A percentile compares a stretch with the other conserved stretches of the same genome.
phyloP scores from a whole-genome alignment of 2,888 invertebrate species.

The Eristalis pertinax region DNA sequence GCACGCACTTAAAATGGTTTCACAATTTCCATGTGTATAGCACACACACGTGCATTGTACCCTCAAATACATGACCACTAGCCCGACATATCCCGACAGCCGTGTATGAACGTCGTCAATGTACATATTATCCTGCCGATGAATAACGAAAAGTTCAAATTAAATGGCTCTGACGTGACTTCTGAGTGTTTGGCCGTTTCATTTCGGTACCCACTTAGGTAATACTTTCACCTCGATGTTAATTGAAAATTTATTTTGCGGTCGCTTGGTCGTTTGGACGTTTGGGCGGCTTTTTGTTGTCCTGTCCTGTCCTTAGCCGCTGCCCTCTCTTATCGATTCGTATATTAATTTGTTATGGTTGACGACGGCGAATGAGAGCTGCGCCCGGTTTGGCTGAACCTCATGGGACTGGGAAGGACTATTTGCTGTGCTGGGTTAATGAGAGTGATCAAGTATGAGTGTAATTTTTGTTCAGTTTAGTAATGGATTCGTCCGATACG shows the following conservation, averaged over 20 bases:
- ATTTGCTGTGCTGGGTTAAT: constrained; percentile 15
- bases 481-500: not conserved
- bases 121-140: constrained; percentile 58
- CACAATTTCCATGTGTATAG: no score
- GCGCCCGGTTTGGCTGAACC: constrained; percentile 32
- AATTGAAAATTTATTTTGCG: constrained; percentile 64
- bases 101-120: constrained; percentile 34
- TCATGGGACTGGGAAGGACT: constrained; percentile 49
- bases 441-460: constrained; percentile 32
- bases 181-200: constrained; percentile 56
- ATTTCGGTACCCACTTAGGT: constrained; percentile 53
- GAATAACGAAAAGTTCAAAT: constrained; percentile 68
- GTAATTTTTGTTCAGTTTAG: not conserved
- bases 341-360: constrained; percentile 62
- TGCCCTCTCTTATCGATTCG: constrained; percentile 50
- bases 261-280: constrained; percentile 20
- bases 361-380: constrained; percentile 35
- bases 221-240: constrained; percentile 59
- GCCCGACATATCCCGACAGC: not conserved
- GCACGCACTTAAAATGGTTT: constrained; percentile 46
- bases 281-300: constrained; percentile 4
- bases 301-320: not conserved
- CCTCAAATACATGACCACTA: not conserved
- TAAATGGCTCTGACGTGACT: constrained; percentile 69
- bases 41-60: not conserved